phyloP scores from a whole-genome alignment of 2,888 invertebrate genomes.

The Dasypolia templi region DNA sequence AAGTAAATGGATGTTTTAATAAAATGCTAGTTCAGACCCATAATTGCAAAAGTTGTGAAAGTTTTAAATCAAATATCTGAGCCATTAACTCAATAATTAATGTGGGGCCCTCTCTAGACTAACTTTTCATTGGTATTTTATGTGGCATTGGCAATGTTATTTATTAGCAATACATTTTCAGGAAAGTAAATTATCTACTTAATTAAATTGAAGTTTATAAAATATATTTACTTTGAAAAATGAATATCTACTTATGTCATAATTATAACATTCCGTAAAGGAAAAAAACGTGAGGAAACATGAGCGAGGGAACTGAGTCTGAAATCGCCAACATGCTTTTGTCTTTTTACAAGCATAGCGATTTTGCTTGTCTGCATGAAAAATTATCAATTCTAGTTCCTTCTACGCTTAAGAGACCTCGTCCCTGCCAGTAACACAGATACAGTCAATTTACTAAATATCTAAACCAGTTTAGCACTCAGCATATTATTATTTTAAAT shows the following conservation, averaged over 20 bases:
- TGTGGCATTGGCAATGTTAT: background rate
- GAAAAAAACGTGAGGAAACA: too few relatives aligned
- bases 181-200: background rate
- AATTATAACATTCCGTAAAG: too few relatives aligned
- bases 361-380: too few relatives aligned
- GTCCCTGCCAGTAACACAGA: background rate
- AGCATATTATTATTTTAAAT: background rate
- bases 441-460: background rate
- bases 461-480: background rate
- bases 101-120: constrained; percentile 14
- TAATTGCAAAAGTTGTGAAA: constrained; percentile 37
- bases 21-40: constrained; percentile 24
- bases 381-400: background rate
- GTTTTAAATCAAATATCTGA: constrained; percentile 35
- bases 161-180: background rate
- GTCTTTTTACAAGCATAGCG: too few relatives aligned
- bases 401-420: background rate
- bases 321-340: too few relatives aligned
- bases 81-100: constrained; percentile 36
- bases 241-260: too few relatives aligned
- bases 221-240: too few relatives aligned
- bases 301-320: too few relatives aligned
- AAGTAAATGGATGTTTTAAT: constrained; percentile 35
- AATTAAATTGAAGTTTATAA: too few relatives aligned
- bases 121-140: constrained; percentile 14